Evolutionary conservation across 1,140 invertebrate genomes (phyloP).

Genomic region (Drosophila oshimai): DNA sequence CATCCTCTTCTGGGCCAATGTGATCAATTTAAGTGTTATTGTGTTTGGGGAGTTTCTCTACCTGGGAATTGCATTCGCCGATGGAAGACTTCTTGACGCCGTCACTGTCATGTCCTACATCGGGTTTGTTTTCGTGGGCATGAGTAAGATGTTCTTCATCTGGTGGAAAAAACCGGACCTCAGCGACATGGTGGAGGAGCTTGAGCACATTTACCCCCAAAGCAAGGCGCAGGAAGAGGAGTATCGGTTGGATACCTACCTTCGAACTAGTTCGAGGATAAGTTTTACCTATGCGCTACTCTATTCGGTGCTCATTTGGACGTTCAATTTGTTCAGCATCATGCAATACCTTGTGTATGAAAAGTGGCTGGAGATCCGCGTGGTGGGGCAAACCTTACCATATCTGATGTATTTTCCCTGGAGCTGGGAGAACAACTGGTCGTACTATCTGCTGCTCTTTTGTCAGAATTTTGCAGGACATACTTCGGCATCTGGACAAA

Average conservation of each 20-base stretch:
- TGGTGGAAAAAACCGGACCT: conserved; percentile 50
- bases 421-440: conserved; percentile 48
- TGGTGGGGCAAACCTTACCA: conserved; percentile 45
- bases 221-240: conserved; percentile 11
- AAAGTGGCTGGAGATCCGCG: conserved; percentile 30
- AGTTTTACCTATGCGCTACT: conserved; percentile 57
- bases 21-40: conserved; percentile 40
- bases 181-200: conserved; percentile 36
- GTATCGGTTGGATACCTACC: conserved; percentile 43
- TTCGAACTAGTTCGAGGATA: conserved; percentile 37
- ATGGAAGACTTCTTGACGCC: conserved; percentile 42
- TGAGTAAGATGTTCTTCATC: conserved; percentile 64
- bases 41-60: conserved; percentile 39
- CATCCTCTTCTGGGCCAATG: conserved; percentile 51
- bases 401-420: conserved; percentile 61
- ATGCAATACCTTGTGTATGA: conserved; percentile 64
- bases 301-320: conserved; percentile 70
- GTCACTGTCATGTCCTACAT: conserved; percentile 69
- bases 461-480: conserved; percentile 55
- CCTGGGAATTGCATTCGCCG: conserved; percentile 32
- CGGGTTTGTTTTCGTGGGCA: conserved; percentile 59
- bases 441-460: conserved; percentile 49
- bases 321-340: conserved; percentile 64
- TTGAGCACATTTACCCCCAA: conserved; percentile 56
- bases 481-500: conserved; percentile 67